phyloP scores from a whole-genome alignment of 64 coral and sea anemone genomes.

The Stylophora pistillata region DNA sequence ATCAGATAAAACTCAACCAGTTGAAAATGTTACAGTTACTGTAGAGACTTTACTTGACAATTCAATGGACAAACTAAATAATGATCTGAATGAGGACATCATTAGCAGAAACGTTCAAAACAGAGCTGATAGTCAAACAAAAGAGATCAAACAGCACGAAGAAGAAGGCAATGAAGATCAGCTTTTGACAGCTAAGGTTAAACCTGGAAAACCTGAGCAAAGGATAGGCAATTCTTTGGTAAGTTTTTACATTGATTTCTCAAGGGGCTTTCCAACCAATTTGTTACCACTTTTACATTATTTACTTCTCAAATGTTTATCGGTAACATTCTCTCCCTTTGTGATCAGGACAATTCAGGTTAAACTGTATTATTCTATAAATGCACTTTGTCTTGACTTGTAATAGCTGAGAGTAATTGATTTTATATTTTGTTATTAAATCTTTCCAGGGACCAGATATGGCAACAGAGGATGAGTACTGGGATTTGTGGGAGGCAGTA shows the following conservation, averaged over 20 bases:
- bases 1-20: no score
- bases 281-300: neutral
- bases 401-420: no score
- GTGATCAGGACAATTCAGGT: no score
- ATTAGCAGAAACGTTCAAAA: neutral
- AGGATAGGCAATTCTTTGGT: neutral
- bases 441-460: slow-evolving; percentile 59
- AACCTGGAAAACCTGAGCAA: neutral
- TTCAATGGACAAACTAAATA: neutral
- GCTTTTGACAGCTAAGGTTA: neutral
- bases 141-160: neutral
- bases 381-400: no score
- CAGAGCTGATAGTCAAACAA: neutral
- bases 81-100: neutral
- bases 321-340: no score
- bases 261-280: neutral
- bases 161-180: neutral
- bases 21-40: neutral
- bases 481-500: slow-evolving; percentile 93
- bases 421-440: neutral
- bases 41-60: neutral
- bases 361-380: no score
- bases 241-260: neutral
- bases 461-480: slow-evolving; percentile 89
- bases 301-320: neutral